Conservation (phyloP, 2,888 invertebrate species). For the Tanypteryx hageni region DNA sequence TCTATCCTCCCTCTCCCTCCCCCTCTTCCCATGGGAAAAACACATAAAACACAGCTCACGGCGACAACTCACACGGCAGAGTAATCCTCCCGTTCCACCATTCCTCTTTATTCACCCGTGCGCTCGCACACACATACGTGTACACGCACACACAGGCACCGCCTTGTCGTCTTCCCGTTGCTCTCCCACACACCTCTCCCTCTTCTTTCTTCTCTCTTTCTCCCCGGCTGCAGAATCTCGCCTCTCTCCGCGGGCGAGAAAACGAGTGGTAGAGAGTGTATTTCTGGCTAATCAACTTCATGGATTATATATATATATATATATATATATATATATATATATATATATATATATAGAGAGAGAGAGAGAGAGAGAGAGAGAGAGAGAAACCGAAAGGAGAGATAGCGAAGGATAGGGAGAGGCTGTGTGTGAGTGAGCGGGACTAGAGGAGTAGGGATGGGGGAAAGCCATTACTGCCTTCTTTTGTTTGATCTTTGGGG, state of each 20-base stretch:
- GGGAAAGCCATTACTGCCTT: background rate
- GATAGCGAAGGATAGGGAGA: background rate
- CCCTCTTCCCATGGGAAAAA: background rate
- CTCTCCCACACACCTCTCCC: background rate
- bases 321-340: too few relatives aligned
- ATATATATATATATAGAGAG: background rate
- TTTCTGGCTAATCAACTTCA: too few relatives aligned
- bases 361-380: background rate
- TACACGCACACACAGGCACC: background rate
- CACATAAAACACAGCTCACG: background rate
- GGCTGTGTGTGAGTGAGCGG: background rate
- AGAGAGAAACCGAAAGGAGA: background rate
- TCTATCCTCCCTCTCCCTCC: background rate
- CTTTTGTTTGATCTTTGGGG: constrained; percentile 44
- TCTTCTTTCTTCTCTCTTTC: background rate
- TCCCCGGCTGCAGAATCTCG: background rate
- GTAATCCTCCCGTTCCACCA: background rate
- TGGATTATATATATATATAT: too few relatives aligned
- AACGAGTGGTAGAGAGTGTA: too few relatives aligned
- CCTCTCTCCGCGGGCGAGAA: background rate
- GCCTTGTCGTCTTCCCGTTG: too few relatives aligned
- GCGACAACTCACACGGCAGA: constrained; percentile 15
- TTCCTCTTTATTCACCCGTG: background rate
- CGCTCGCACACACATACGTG: background rate
- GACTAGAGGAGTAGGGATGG: background rate